Evolutionary conservation across 2,888 invertebrate species (phyloP).

Genomic region (Nomada flava): DNA sequence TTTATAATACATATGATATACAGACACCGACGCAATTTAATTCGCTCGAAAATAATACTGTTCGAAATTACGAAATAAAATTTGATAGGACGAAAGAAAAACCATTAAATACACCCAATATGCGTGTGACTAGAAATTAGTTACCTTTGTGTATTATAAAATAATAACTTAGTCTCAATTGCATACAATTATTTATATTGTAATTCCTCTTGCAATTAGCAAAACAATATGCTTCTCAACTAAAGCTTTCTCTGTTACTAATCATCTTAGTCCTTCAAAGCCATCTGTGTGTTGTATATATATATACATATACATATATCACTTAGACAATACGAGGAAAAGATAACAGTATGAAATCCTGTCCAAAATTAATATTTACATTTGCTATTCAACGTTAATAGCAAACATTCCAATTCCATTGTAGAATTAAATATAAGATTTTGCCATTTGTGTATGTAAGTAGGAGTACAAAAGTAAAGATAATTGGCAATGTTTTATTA

Average conservation of each 20-base stretch:
- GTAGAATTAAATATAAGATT: slow-evolving; percentile 39
- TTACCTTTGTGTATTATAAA: slow-evolving; percentile 48
- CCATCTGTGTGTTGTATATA: not conserved
- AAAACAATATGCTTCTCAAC: slow-evolving; percentile 32
- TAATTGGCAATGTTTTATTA: slow-evolving; percentile 66
- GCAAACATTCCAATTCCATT: slow-evolving; percentile 52
- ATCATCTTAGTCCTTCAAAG: slow-evolving; percentile 23
- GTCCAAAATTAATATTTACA: slow-evolving; percentile 18
- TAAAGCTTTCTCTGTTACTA: slow-evolving; percentile 22
- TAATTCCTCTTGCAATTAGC: slow-evolving; percentile 16
- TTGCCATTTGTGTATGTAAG: slow-evolving; percentile 26
- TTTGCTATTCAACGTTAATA: slow-evolving; percentile 18
- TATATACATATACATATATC: slow-evolving; percentile 17
- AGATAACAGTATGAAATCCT: slow-evolving; percentile 13
- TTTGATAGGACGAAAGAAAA: slow-evolving; percentile 49
- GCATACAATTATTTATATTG: slow-evolving; percentile 12
- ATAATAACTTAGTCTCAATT: slow-evolving; percentile 35
- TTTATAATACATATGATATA: slow-evolving; percentile 68
- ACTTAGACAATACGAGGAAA: slow-evolving; percentile 29
- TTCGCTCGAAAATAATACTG: slow-evolving; percentile 74
- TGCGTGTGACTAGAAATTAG: slow-evolving; percentile 76
- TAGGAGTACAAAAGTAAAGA: slow-evolving; percentile 65
- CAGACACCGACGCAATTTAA: slow-evolving; percentile 60
- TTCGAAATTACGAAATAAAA: slow-evolving; percentile 62
- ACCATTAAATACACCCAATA: slow-evolving; percentile 58